Conservation (phyloP, 2,113 vertebrate species). For the Zootoca vivipara region DNA sequence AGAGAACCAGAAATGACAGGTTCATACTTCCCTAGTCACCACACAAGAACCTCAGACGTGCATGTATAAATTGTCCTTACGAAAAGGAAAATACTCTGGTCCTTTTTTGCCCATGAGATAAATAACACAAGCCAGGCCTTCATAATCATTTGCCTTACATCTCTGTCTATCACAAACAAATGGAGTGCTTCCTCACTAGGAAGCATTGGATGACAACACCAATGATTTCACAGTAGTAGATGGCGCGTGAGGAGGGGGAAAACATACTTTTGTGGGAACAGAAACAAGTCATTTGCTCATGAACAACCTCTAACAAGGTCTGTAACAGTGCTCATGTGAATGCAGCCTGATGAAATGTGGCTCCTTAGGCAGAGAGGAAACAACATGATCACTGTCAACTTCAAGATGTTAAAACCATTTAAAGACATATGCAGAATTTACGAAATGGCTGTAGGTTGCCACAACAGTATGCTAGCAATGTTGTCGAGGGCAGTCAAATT, state of each 20-base stretch:
- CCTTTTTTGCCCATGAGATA: not conserved
- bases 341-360: not conserved
- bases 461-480: not conserved
- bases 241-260: too few species aligned
- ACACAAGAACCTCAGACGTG: not conserved
- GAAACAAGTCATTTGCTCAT: not conserved
- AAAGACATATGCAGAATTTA: not conserved
- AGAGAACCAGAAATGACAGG: too few species aligned
- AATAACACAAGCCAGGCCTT: not conserved
- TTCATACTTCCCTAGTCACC: too few species aligned
- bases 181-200: too few species aligned
- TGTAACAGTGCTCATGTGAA: not conserved
- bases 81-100: not conserved
- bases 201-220: too few species aligned
- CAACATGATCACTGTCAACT: not conserved
- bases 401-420: constrained; percentile 3
- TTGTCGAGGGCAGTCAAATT: not conserved
- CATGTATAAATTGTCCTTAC: not conserved
- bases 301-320: not conserved
- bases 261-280: not conserved
- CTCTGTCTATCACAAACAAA: not conserved
- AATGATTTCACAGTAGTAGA: too few species aligned
- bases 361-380: not conserved
- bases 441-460: not conserved
- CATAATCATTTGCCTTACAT: not conserved